A percentile compares a stretch with the other conserved stretches of the same genome.
phyloP scores from a whole-genome alignment of 1,140 invertebrate species.

The Samia ricini region DNA sequence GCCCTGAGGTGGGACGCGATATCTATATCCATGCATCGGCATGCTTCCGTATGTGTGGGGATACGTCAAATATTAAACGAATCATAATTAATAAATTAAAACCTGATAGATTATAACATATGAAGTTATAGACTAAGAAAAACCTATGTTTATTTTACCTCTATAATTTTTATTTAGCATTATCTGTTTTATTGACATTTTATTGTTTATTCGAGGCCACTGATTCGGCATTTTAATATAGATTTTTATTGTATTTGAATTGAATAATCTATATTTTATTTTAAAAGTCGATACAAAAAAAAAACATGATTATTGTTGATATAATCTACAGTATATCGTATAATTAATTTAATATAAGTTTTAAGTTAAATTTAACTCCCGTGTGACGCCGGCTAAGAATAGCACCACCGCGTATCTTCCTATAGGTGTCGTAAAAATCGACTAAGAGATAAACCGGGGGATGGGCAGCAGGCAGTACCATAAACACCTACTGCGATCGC shows the following conservation, averaged over 20 bases:
- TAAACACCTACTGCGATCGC: too few species aligned
- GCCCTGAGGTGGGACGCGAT: conserved; percentile 22
- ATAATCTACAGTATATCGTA: too few species aligned
- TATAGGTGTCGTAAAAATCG: too few species aligned
- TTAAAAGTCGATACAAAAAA: too few species aligned
- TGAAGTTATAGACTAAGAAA: background rate
- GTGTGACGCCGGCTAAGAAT: too few species aligned
- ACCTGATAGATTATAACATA: background rate
- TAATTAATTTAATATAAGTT: too few species aligned
- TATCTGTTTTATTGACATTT: background rate
- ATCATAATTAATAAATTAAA: conserved; percentile 2
- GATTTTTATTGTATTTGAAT: background rate
- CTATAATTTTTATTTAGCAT: background rate
- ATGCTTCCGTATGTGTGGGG: conserved; percentile 10
- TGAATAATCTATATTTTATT: too few species aligned
- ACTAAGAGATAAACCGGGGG: too few species aligned
- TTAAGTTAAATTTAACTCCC: too few species aligned
- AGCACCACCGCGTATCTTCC: too few species aligned
- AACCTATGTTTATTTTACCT: background rate
- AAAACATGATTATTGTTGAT: too few species aligned
- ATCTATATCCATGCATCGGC: conserved; percentile 1
- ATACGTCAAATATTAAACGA: background rate
- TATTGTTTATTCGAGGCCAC: background rate
- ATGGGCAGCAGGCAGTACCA: too few species aligned
- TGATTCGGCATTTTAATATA: background rate